phyloP scores from a whole-genome alignment of 2,797 vertebrate species.

The Platalea minor region DNA sequence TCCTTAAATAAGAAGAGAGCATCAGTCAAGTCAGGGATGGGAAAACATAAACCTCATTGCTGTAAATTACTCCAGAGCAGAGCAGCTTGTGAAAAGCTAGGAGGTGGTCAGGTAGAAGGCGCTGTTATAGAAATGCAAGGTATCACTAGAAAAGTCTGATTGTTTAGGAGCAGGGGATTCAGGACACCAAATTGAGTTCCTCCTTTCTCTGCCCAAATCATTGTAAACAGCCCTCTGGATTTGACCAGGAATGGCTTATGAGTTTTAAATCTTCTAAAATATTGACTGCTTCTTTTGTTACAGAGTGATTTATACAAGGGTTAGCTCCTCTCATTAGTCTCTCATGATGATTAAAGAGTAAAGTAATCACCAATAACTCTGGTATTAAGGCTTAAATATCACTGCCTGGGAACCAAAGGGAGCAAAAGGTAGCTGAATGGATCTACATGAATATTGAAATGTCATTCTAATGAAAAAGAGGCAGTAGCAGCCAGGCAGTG shows the following conservation, averaged over 20 bases:
- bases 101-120: not conserved
- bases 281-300: not conserved
- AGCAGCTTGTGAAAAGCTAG: not conserved
- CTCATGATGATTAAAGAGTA: slow-evolving; percentile 39
- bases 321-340: slow-evolving; percentile 2
- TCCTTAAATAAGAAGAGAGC: not conserved
- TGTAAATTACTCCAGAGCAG: not conserved
- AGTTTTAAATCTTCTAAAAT: not conserved
- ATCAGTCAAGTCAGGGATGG: not conserved
- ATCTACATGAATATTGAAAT: not conserved
- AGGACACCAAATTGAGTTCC: not conserved
- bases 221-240: not conserved
- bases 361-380: slow-evolving; percentile 29
- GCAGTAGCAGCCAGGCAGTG: not conserved
- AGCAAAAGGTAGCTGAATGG: not conserved
- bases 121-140: not conserved
- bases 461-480: slow-evolving; percentile 3
- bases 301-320: slow-evolving; percentile 15
- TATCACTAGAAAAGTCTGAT: not conserved
- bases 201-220: not conserved
- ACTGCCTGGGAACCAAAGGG: not conserved
- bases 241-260: not conserved
- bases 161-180: not conserved
- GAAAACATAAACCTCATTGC: not conserved
- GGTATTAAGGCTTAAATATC: slow-evolving; percentile 44